Percentiles rank a stretch among this genome's conserved stretches.
Conservation (phyloP, 2,113 vertebrate genomes). For the Scalopus aquaticus region DNA sequence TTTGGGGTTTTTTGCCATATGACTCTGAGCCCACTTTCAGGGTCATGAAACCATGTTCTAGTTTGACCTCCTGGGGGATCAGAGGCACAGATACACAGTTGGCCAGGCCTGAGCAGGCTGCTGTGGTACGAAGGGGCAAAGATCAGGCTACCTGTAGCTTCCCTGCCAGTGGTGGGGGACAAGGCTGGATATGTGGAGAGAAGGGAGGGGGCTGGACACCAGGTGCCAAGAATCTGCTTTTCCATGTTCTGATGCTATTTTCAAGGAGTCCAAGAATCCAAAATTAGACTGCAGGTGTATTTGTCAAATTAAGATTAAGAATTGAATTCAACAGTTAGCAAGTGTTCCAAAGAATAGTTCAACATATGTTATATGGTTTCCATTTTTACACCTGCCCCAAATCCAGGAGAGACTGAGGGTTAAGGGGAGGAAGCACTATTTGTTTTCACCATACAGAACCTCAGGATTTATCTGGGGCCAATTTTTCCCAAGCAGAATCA, state of each 20-base stretch:
- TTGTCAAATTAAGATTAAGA: neutral
- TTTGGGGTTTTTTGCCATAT: neutral
- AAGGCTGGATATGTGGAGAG: rapidly evolving
- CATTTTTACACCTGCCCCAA: neutral
- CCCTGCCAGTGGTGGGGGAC: no score
- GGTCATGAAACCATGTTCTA: neutral
- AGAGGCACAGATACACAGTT: neutral
- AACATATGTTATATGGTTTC: neutral
- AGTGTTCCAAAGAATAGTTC: neutral
- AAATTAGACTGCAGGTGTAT: neutral
- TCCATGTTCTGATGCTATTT: neutral
- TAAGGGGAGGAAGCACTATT: neutral
- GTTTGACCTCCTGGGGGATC: neutral
- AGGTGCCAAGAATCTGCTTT: neutral
- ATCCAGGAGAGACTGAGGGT: neutral
- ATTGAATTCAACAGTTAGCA: neutral
- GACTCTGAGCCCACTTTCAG: neutral
- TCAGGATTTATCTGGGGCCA: neutral
- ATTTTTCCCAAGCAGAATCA: neutral
- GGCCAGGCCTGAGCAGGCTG: neutral
- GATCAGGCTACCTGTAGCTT: neutral
- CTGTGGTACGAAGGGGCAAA: neutral
- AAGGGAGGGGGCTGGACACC: neutral
- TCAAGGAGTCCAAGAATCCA: neutral
- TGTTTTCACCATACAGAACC: neutral